These are phyloP conservation scores for Cephus nigrinus DNA, from an alignment of 2,888 invertebrate species.

Conservation along the genomic window DNA sequence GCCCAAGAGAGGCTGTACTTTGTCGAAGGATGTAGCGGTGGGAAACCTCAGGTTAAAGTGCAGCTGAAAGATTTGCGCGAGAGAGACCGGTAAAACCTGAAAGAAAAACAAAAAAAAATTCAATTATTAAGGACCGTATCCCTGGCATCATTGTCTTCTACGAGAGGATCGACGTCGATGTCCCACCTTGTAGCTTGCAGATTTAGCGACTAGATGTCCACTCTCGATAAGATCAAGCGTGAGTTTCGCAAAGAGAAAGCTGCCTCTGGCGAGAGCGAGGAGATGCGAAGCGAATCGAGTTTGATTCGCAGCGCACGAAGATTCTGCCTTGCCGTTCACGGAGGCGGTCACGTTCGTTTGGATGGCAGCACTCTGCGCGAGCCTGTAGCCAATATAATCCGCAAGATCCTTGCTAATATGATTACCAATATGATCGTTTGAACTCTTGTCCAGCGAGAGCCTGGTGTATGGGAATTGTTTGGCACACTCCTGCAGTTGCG, in stretches of 20 bases:
- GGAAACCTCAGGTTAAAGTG: slow-evolving; percentile 94
- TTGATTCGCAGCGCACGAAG: slow-evolving; percentile 71
- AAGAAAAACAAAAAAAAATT: not conserved
- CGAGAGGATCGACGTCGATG: not conserved
- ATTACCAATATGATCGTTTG: slow-evolving; percentile 71
- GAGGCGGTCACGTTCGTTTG: slow-evolving; percentile 82
- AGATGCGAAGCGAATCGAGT: slow-evolving; percentile 89
- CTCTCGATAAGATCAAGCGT: slow-evolving; percentile 91
- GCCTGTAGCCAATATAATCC: slow-evolving; percentile 87
- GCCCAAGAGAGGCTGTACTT: slow-evolving; percentile 87
- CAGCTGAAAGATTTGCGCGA: slow-evolving; percentile 89
- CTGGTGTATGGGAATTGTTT: slow-evolving; percentile 86
- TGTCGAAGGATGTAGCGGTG: slow-evolving; percentile 89
- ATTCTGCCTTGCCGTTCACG: slow-evolving; percentile 74
- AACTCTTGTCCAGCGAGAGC: slow-evolving; percentile 77
- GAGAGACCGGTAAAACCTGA: slow-evolving; percentile 81
- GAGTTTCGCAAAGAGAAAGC: slow-evolving; percentile 91
- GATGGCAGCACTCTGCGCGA: slow-evolving; percentile 84
- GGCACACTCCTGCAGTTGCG: slow-evolving; percentile 84
- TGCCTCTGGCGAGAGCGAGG: slow-evolving; percentile 85
- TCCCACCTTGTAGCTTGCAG: slow-evolving; percentile 86
- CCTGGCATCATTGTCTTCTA: not conserved
- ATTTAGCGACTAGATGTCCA: slow-evolving; percentile 93
- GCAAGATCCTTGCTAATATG: slow-evolving; percentile 86
- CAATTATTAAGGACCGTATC: not conserved